Evolutionary conservation across 2,113 vertebrate genomes (phyloP).

Genomic region (Lutjanus erythropterus): DNA sequence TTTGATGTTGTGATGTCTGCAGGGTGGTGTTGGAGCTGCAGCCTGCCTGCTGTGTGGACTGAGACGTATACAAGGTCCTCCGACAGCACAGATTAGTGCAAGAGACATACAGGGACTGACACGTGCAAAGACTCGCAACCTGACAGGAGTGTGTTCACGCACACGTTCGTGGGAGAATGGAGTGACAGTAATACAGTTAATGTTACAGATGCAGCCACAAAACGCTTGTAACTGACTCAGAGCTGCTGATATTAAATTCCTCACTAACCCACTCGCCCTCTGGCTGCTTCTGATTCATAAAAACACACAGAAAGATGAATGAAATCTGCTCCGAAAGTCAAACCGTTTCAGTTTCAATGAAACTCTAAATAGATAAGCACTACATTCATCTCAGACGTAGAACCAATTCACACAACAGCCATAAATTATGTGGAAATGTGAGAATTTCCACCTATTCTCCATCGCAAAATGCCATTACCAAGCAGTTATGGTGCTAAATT

Average conservation of each 20-base stretch:
- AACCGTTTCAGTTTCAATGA: not conserved
- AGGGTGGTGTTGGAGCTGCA: slow-evolving; percentile 43
- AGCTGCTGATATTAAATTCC: not conserved
- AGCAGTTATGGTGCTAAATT: slow-evolving; percentile 47
- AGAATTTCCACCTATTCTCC: slow-evolving; percentile 2
- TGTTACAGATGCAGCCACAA: not conserved
- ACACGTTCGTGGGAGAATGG: not conserved
- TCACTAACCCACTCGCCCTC: not conserved
- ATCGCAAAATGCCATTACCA: slow-evolving; percentile 31
- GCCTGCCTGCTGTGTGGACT: slow-evolving; percentile 13
- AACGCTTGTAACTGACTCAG: slow-evolving; percentile 1
- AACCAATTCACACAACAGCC: not conserved
- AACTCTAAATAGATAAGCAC: not conserved
- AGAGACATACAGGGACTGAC: slow-evolving; percentile 13
- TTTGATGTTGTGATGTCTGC: slow-evolving; percentile 69
- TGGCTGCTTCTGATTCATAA: slow-evolving; percentile 32
- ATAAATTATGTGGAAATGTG: not conserved
- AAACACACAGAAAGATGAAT: slow-evolving; percentile 11
- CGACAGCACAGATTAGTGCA: slow-evolving; percentile 55
- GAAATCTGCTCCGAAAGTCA: not conserved
- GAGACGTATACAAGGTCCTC: slow-evolving; percentile 24
- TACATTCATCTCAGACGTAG: not conserved
- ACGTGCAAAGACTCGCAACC: not conserved
- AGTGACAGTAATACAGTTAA: not conserved
- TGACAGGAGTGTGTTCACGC: not conserved